phyloP scores from a whole-genome alignment of 1,140 invertebrate species.

The Lithobius niger region DNA sequence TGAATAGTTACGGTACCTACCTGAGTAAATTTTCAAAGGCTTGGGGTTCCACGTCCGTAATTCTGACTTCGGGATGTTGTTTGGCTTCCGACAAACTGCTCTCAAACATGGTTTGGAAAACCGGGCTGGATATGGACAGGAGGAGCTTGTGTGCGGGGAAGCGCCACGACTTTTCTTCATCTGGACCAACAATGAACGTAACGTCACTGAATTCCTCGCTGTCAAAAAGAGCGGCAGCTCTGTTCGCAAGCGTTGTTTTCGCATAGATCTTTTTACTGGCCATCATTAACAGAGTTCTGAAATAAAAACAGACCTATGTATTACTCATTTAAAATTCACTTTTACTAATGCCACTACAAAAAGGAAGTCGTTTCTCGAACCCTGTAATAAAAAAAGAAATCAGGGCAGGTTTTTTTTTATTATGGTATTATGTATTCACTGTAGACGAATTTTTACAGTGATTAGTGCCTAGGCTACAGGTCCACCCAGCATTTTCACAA shows the following conservation, averaged over 20 bases:
- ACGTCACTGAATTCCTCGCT: conserved; percentile 49
- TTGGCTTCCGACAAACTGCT: conserved; percentile 18
- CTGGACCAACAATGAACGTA: conserved; percentile 45
- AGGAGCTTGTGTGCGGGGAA: conserved; percentile 51
- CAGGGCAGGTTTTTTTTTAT: too few relatives aligned
- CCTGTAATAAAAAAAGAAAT: too few relatives aligned
- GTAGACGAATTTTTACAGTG: too few relatives aligned
- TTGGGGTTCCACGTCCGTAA: conserved; percentile 48
- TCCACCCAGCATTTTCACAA: too few relatives aligned
- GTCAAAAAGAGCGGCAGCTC: conserved; percentile 29
- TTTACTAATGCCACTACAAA: too few relatives aligned
- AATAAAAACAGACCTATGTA: too few relatives aligned
- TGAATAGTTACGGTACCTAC: too few relatives aligned
- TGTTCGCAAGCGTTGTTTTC: not conserved
- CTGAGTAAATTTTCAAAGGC: conserved; percentile 53
- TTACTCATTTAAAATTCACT: too few relatives aligned
- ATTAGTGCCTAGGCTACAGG: too few relatives aligned
- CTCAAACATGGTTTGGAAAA: conserved; percentile 44
- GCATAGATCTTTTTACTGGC: not conserved
- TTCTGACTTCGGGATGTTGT: conserved; percentile 20
- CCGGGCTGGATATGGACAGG: conserved; percentile 42
- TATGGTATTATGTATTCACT: too few relatives aligned
- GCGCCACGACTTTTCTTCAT: conserved; percentile 41
- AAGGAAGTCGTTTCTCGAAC: too few relatives aligned
- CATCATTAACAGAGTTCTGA: too few relatives aligned